Conservation (phyloP, 2,888 invertebrate species). For the Cataglyphis livida region DNA sequence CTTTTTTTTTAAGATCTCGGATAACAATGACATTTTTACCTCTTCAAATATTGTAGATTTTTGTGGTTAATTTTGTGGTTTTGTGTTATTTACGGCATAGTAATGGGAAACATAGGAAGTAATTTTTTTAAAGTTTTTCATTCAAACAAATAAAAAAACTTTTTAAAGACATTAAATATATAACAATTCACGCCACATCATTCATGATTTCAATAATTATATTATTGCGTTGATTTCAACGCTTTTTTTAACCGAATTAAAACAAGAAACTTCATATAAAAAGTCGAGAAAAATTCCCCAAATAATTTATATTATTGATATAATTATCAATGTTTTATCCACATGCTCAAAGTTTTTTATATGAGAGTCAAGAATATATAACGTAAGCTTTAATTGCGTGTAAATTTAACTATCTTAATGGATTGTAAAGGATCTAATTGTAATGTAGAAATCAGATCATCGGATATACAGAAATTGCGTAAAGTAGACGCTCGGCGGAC, state of each 20-base stretch:
- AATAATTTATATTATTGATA: slow-evolving; percentile 22
- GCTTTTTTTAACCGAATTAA: background rate
- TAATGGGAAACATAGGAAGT: background rate
- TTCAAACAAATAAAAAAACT: background rate
- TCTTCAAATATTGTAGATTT: background rate
- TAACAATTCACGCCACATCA: background rate
- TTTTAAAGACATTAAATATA: background rate
- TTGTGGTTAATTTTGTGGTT: background rate
- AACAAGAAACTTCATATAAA: background rate
- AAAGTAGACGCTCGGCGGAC: background rate
- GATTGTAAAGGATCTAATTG: background rate
- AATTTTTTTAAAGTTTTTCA: too few species aligned
- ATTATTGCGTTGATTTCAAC: background rate
- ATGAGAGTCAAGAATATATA: background rate
- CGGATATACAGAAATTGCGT: background rate
- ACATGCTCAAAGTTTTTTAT: background rate
- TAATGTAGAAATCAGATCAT: slow-evolving; percentile 9
- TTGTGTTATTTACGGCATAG: background rate
- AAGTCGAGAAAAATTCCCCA: background rate
- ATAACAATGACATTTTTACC: slow-evolving; percentile 21
- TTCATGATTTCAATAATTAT: slow-evolving; percentile 3
- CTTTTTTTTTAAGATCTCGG: slow-evolving; percentile 14
- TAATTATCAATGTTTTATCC: background rate
- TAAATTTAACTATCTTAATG: background rate
- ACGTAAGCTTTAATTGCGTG: background rate